Conservation (phyloP, 2,888 invertebrate genomes). For the Trachelus tabidus region DNA sequence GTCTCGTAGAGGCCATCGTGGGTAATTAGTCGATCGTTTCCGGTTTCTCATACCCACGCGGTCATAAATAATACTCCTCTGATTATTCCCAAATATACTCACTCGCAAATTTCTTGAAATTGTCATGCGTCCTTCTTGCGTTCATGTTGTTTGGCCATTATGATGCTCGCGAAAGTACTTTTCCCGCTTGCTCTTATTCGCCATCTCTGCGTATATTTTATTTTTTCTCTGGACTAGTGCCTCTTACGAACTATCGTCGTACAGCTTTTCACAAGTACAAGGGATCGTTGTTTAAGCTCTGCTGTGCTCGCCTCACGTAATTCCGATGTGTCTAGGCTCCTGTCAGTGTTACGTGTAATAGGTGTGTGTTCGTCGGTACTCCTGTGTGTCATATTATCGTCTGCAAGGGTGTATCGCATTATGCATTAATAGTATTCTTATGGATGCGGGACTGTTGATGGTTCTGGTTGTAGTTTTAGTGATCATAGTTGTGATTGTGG, state of each 20-base stretch:
- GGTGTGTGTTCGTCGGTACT: conserved; percentile 9
- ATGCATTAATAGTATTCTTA: conserved; percentile 57
- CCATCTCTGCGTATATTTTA: not conserved
- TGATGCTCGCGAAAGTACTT: not conserved
- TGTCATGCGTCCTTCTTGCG: not conserved
- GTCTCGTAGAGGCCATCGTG: not conserved
- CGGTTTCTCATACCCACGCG: not conserved
- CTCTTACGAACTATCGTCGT: conserved; percentile 18
- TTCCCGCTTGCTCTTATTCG: not conserved
- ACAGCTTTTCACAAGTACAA: conserved; percentile 34
- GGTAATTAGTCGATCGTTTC: not conserved
- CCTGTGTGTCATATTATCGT: conserved; percentile 36
- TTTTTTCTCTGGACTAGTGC: conserved; percentile 8
- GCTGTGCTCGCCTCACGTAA: not conserved
- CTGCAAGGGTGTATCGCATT: conserved; percentile 49
- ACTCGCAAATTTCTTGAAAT: not conserved
- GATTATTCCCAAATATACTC: not conserved
- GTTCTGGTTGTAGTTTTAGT: conserved; percentile 37
- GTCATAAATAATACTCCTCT: not conserved
- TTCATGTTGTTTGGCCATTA: not conserved
- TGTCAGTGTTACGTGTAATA: not conserved
- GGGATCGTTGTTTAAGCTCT: conserved; percentile 36
- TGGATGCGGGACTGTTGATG: conserved; percentile 57
- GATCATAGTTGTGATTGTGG: conserved; percentile 42
- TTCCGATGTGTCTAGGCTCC: not conserved